phyloP scores from a whole-genome alignment of 2,797 vertebrate species.

The Vespertilio murinus region DNA sequence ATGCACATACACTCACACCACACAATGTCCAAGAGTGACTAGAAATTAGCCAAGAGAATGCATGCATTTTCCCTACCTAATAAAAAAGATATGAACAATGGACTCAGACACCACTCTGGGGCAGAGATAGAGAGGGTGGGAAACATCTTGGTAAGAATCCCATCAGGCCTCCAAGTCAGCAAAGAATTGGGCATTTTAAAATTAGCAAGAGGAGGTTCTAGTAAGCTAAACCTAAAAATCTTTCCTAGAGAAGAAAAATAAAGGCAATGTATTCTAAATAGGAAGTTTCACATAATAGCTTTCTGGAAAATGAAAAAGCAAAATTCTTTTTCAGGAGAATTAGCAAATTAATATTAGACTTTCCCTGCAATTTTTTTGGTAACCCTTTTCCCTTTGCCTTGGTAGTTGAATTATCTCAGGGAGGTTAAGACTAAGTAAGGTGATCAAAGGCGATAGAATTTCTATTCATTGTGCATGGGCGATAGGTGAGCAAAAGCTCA shows the following conservation, averaged over 20 bases:
- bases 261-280: not conserved
- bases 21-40: not conserved
- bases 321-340: not conserved
- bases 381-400: not conserved
- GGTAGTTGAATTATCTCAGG: not conserved
- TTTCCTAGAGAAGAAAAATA: not conserved
- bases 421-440: not conserved
- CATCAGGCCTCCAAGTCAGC: not conserved
- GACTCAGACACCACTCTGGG: not conserved
- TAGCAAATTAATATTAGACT: not conserved
- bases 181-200: slow-evolving; percentile 5
- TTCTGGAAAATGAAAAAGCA: not conserved
- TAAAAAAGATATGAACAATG: not conserved
- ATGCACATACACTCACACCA: not conserved
- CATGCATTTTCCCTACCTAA: not conserved
- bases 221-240: not conserved
- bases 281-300: not conserved
- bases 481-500: not conserved
- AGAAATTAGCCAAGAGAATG: not conserved
- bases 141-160: not conserved
- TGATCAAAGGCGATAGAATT: not conserved
- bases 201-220: not conserved
- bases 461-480: not conserved
- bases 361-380: not conserved
- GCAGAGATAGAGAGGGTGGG: not conserved